Conservation (phyloP, 2,888 invertebrate genomes). For the Electrophaes corylata region DNA sequence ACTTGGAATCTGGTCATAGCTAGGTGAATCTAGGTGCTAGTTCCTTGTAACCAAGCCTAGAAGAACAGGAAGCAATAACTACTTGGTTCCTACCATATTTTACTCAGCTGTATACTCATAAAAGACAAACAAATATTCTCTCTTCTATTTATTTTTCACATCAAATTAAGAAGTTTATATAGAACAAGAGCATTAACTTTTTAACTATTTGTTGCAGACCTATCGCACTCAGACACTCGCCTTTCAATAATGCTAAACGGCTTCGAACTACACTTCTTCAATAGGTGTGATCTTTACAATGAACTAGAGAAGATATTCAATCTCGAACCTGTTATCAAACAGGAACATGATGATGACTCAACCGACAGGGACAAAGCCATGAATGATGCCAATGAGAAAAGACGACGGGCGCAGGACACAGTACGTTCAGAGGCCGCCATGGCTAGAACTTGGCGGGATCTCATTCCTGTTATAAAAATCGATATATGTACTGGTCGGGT, state of each 20-base stretch:
- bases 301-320: slow-evolving; percentile 95
- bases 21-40: too few species aligned
- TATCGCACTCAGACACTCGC: slow-evolving; percentile 97
- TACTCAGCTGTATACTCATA: too few species aligned
- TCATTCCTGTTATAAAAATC: slow-evolving; percentile 97
- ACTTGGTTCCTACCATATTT: too few species aligned
- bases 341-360: slow-evolving; percentile 84
- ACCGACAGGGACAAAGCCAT: slow-evolving; percentile 84
- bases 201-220: slow-evolving; percentile 85
- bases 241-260: slow-evolving; percentile 96
- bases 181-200: neutral
- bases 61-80: too few species aligned
- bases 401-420: slow-evolving; percentile 76
- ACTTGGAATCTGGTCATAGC: too few species aligned
- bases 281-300: slow-evolving; percentile 94
- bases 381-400: slow-evolving; percentile 86
- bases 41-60: too few species aligned
- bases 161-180: too few species aligned
- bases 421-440: slow-evolving; percentile 91
- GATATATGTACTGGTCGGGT: slow-evolving; percentile 96
- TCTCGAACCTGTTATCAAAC: slow-evolving; percentile 90
- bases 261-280: slow-evolving; percentile 97
- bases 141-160: too few species aligned
- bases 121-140: too few species aligned
- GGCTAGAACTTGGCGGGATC: slow-evolving; percentile 96